Base-by-base conservation (phyloP, 2,113 vertebrate species). In the Phylloscopus whistleri region DNA sequence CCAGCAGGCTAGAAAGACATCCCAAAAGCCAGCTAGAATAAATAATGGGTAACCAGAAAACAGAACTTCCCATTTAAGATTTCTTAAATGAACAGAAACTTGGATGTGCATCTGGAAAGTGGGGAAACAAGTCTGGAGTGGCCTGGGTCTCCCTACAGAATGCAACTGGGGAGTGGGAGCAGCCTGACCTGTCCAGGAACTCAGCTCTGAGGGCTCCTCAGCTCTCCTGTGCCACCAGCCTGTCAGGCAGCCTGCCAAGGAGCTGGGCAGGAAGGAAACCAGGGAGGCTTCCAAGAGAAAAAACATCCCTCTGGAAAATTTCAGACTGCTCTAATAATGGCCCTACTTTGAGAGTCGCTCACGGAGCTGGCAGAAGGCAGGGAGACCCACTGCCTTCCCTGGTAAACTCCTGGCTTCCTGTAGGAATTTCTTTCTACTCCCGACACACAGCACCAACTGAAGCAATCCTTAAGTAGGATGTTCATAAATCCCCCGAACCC, bases 191-290 rank as follows among this genome's bases (percentile, higher is more conserved):
- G 28, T 10, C 68, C 64, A 88, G 60, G 60, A 94, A 58, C 78
- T 69, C 81, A 51, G 28, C 68, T 90, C 63, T 3, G 19, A 21
- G 66, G 78, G 75, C 28, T 96, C 75, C 72, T 74, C 56, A 48
- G 81, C 95, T 58, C 91, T 49, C 27, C 22, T 9, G 69, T 93
- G 92, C 86, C 93, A 96, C 93, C 79, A 74, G 93, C 73, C 85
- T 37, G 79, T 21, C 64, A 49, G 93, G 88, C 88, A 92, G 90
- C 17, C 86, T 62, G 95, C 94, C 90, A 96, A 89, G 60, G 69
- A 92, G 69, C 49, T 64, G 76, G 87, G 88, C 73, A 94, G 94
- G 95, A 96, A 97, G 96, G 96, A 96, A 95, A 93, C 23, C 76
- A 88, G 77, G 66, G 90, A 94, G 94, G 69, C 83, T 95, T 95